phyloP scores from a whole-genome alignment of 2,888 invertebrate genomes.

The Eupeodes latifasciatus region DNA sequence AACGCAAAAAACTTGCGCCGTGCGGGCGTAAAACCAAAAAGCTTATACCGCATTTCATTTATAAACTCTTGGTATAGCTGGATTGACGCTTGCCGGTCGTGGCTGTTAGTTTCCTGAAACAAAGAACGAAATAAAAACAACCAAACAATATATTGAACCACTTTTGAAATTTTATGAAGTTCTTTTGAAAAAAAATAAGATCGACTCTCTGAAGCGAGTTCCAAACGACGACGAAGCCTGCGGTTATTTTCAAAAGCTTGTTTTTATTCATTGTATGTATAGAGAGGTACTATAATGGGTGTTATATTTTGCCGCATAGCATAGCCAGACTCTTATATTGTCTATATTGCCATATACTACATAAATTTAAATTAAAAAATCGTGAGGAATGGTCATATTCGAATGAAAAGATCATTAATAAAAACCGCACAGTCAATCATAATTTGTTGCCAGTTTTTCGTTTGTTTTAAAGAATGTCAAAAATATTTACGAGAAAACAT shows the following conservation, averaged over 20 bases:
- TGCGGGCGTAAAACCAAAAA: neutral
- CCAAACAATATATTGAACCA: neutral
- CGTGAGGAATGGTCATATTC: conserved; percentile 14
- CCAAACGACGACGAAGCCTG: neutral
- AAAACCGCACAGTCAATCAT: conserved; percentile 22
- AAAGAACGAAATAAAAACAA: neutral
- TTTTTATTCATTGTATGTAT: neutral
- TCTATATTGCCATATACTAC: neutral
- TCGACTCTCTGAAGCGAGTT: neutral
- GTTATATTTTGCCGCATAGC: neutral
- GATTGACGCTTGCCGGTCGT: neutral
- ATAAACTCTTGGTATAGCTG: too few relatives aligned
- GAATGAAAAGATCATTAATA: conserved; percentile 13
- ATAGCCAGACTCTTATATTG: neutral
- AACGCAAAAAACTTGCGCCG: neutral
- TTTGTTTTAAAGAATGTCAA: conserved; percentile 12
- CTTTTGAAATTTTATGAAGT: neutral
- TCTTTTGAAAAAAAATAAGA: conserved; percentile 1
- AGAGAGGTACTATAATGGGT: neutral
- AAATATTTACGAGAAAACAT: conserved; percentile 4
- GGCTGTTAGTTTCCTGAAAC: conserved; percentile 1
- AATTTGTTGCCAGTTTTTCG: neutral
- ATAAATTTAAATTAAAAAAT: conserved; percentile 13
- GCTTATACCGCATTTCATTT: neutral
- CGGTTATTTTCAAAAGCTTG: conserved; percentile 32